Percentiles rank a stretch among this genome's conserved stretches.
Conservation (phyloP, 2,113 vertebrate genomes). For the Strigops habroptila region DNA sequence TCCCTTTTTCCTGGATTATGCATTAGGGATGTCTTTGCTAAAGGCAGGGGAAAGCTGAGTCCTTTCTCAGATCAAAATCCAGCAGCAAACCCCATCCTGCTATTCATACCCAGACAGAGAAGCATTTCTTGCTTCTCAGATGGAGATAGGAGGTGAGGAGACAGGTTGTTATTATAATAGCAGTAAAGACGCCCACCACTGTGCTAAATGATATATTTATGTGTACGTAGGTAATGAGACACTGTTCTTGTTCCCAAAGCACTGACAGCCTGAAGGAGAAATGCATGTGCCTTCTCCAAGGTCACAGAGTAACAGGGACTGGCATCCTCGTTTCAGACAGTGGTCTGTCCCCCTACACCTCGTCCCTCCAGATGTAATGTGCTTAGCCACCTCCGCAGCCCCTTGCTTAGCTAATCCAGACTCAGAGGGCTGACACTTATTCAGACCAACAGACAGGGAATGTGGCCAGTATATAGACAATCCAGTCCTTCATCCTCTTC, state of each 20-base stretch:
- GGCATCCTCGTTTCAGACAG: neutral
- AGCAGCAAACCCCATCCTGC: neutral
- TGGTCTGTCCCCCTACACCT: neutral
- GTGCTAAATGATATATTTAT: conserved; percentile 35
- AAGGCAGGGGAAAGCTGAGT: neutral
- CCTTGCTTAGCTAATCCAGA: neutral
- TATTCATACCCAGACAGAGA: neutral
- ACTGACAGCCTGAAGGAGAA: conserved; percentile 3
- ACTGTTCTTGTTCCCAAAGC: neutral
- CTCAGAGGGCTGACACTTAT: neutral
- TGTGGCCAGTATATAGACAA: neutral
- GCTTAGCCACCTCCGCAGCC: neutral
- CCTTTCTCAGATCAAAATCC: neutral
- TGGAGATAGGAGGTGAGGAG: neutral
- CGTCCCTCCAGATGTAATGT: neutral
- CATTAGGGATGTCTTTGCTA: neutral
- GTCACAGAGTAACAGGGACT: neutral
- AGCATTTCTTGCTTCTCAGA: neutral
- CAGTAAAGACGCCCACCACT: conserved; percentile 1
- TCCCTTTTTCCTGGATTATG: neutral
- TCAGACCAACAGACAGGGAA: neutral
- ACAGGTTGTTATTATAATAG: conserved; percentile 36
- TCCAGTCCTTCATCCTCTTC: neutral
- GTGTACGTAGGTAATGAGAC: neutral
- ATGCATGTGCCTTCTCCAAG: neutral